phyloP scores from a whole-genome alignment of 2,888 invertebrate genomes.

The Apodemia hepburni region DNA sequence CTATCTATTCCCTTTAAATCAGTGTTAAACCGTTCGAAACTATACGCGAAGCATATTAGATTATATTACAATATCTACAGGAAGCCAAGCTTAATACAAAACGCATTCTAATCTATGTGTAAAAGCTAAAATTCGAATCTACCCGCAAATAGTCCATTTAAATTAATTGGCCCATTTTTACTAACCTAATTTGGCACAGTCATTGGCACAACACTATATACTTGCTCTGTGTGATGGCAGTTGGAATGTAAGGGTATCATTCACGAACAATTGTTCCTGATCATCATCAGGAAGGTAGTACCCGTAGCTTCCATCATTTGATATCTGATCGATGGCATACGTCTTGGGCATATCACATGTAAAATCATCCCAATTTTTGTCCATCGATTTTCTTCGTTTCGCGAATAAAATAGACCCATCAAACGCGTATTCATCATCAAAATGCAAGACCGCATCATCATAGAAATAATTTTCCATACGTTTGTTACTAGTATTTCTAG shows the following conservation, averaged over 20 bases:
- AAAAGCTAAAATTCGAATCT: conserved; percentile 62
- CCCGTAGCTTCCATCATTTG: conserved; percentile 70
- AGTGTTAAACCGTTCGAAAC: conserved; percentile 1
- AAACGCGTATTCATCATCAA: conserved; percentile 72
- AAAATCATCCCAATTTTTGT: conserved; percentile 59
- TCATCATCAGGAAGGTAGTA: conserved; percentile 68
- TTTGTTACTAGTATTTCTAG: conserved; percentile 56
- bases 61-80: conserved; percentile 47
- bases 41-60: conserved; percentile 16
- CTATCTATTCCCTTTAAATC: conserved; percentile 11
- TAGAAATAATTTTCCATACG: conserved; percentile 69
- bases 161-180: conserved; percentile 32
- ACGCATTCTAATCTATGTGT: conserved; percentile 51
- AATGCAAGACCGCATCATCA: conserved; percentile 69
- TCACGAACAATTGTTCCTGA: conserved; percentile 60
- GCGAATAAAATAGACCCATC: conserved; percentile 72
- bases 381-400: conserved; percentile 70
- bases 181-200: conserved; percentile 50
- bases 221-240: conserved; percentile 71
- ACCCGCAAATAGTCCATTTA: conserved; percentile 40
- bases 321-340: conserved; percentile 52
- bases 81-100: conserved; percentile 61
- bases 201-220: conserved; percentile 55
- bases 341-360: conserved; percentile 52
- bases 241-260: conserved; percentile 70